These are phyloP conservation scores for Anhinga rufa DNA, from an alignment of 2,113 vertebrate genomes.

Conservation along the genomic window DNA sequence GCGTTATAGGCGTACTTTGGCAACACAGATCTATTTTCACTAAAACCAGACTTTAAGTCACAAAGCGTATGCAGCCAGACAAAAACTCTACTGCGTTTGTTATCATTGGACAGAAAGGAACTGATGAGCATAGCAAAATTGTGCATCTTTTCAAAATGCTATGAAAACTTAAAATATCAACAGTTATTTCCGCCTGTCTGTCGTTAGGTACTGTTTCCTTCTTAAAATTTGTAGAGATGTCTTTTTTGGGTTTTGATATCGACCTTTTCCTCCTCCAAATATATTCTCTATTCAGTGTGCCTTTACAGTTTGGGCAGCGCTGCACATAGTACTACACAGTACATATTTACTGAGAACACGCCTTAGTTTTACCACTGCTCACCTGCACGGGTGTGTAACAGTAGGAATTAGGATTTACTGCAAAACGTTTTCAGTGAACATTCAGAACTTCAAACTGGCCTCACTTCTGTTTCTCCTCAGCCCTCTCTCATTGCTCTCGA, in stretches of 20 bases:
- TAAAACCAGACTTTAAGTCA: not conserved
- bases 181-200: not conserved
- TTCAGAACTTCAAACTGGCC: not conserved
- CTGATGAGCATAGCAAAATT: fast-evolving
- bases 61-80: not conserved
- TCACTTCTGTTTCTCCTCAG: not conserved
- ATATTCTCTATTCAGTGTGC: not conserved
- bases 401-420: not conserved
- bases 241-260: not conserved
- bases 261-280: not conserved
- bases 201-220: not conserved
- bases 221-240: not conserved
- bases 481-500: not conserved
- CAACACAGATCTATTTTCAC: not conserved
- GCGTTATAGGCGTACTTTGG: not conserved
- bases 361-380: not conserved
- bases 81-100: not conserved
- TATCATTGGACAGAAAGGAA: not conserved
- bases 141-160: not conserved
- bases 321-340: not conserved
- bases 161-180: not conserved
- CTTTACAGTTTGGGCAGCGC: not conserved
- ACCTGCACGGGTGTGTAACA: fast-evolving
- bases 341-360: not conserved
- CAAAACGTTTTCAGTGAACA: not conserved